Evolutionary conservation across 2,888 invertebrate species (phyloP).

Genomic region (Acleris emargana): DNA sequence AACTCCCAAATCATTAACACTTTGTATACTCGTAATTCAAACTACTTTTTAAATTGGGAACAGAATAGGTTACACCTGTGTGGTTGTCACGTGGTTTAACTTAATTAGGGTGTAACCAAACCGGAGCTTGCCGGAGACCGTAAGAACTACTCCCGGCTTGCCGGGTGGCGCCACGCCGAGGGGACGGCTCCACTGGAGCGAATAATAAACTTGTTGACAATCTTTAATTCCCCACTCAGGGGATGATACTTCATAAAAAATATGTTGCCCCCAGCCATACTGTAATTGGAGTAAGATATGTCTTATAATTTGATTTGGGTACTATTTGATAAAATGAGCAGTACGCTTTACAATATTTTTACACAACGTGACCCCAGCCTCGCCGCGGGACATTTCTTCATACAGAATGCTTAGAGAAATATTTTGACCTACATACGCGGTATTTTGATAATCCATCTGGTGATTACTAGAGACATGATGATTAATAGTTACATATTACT

Average conservation of each 20-base stretch:
- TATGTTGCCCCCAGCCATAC: conserved; percentile 23
- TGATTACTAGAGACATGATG: too few relatives aligned
- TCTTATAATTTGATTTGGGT: conserved; percentile 4
- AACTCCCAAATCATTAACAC: too few relatives aligned
- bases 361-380: too few relatives aligned
- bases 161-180: conserved; percentile 46
- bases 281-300: conserved; percentile 8
- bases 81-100: too few relatives aligned
- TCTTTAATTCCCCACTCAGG: conserved; percentile 75
- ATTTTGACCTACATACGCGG: too few relatives aligned
- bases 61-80: too few relatives aligned
- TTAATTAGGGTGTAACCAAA: not conserved
- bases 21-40: too few relatives aligned
- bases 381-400: too few relatives aligned
- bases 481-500: too few relatives aligned
- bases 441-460: too few relatives aligned
- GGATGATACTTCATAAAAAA: conserved; percentile 43
- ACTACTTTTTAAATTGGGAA: too few relatives aligned
- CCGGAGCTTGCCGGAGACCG: conserved; percentile 13
- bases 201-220: conserved; percentile 82
- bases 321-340: not conserved
- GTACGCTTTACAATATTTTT: not conserved
- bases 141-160: conserved; percentile 20
- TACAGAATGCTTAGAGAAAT: too few relatives aligned
- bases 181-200: conserved; percentile 73